Conservation (phyloP, 1,140 invertebrate species). For the Thaumetopoea pityocampa region DNA sequence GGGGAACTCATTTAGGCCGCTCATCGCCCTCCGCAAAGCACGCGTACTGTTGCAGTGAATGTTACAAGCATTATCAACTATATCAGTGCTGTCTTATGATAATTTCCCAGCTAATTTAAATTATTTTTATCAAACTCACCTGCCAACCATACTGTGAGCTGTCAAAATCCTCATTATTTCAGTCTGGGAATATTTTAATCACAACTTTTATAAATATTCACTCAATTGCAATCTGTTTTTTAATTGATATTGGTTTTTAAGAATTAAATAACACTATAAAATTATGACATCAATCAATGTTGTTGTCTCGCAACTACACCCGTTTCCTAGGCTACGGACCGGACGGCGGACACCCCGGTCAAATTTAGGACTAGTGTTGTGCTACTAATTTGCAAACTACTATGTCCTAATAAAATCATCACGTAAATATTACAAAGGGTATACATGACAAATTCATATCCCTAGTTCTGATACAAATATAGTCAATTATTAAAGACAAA, state of each 20-base stretch:
- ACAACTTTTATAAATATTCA: conserved; percentile 8
- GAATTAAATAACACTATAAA: conserved; percentile 59
- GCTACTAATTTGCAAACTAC: not conserved
- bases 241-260: conserved; percentile 33
- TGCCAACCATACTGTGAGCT: conserved; percentile 61
- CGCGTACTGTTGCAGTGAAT: conserved; percentile 2
- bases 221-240: conserved; percentile 7
- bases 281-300: conserved; percentile 52
- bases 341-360: conserved; percentile 54
- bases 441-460: no score
- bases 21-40: conserved; percentile 20
- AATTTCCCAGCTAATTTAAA: conserved; percentile 10
- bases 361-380: conserved; percentile 24
- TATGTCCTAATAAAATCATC: no score
- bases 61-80: conserved; percentile 1
- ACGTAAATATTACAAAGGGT: no score
- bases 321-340: conserved; percentile 73
- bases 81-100: conserved; percentile 5
- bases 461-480: no score
- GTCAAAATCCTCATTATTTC: conserved; percentile 50
- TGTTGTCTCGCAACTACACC: conserved; percentile 71
- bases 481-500: no score
- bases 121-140: conserved; percentile 41
- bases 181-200: conserved; percentile 3
- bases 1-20: conserved; percentile 28